Conservation (phyloP, 2,113 vertebrate genomes). For the Seriola dumerili region DNA sequence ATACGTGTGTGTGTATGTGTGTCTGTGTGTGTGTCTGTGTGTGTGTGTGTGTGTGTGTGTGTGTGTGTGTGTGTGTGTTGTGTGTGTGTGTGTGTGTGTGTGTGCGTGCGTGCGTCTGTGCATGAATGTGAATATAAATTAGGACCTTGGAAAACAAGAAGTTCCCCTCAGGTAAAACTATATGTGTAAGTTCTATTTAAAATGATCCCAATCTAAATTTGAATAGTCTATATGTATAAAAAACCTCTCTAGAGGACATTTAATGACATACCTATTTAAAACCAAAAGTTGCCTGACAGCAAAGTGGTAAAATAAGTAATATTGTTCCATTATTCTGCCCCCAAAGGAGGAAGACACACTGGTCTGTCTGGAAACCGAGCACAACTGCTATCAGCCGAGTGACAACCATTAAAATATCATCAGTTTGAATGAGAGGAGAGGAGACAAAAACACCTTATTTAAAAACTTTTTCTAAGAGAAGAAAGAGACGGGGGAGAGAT, state of each 20-base stretch:
- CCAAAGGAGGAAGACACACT: constrained; percentile 3
- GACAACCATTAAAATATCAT: constrained; percentile 18
- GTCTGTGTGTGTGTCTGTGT: too few species aligned
- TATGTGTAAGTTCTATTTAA: neutral
- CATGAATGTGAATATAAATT: neutral
- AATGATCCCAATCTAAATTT: neutral
- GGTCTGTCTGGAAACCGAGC: constrained; percentile 1
- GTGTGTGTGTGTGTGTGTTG: too few species aligned
- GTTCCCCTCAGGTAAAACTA: constrained; percentile 32
- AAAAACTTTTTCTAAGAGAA: neutral
- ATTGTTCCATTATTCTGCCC: constrained; percentile 11
- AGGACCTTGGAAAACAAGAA: neutral
- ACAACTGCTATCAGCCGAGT: neutral
- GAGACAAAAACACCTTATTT: neutral
- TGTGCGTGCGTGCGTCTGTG: too few species aligned
- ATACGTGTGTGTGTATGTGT: too few species aligned
- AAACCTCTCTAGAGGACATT: constrained; percentile 8
- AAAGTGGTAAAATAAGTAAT: constrained; percentile 10
- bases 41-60: too few species aligned
- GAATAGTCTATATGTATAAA: neutral
- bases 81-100: too few species aligned
- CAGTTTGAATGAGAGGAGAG: neutral
- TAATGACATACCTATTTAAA: constrained; percentile 33
- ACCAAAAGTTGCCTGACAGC: constrained; percentile 7
- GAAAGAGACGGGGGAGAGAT: neutral